Evolutionary conservation across 2,113 vertebrate genomes (phyloP), one percentile per base, ranked within the genome.

Genomic region (Caranx melampygus): DNA sequence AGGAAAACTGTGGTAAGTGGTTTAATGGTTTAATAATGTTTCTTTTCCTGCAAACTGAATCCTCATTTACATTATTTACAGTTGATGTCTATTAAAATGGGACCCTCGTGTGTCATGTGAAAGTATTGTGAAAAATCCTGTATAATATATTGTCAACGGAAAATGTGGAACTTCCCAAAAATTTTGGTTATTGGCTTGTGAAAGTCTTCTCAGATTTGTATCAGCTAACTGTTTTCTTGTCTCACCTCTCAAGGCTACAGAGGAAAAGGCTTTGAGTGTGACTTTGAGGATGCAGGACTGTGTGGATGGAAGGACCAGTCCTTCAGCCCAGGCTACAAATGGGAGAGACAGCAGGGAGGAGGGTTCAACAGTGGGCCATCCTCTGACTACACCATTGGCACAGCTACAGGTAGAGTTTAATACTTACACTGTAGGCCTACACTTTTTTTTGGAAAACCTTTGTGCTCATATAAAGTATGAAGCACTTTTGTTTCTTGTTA

Each of bases 221-320:
- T 3, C 12, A 33, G 51, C 57, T 33, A 34, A 42, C 37, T n/a
- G 3, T 33, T 20, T 47, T 37, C 2, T 70, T 34, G 49, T 15
- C 1, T 26, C 26, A 20, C 18, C 11, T 68, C 21, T 67, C 2
- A 40, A 99, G 98, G 98, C 44, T 96, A 96, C 81, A 81, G 7
- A 6, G 78, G 76, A 18, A 91, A 57, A 0, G 85, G 75, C 10
- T 97, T 97, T 78, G 35, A 81, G 78, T 99, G 97, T 18, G 93
- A 95, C 92, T 98, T 99, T 0, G 97, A 98, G 90, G 86, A 88
- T 2, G 85, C 86, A 0, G 91, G 88, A 0, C 3, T 71, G 40
- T 99, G 97, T 3, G 96, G 97, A 77, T 99, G 98, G 98, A 87
- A 2, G 20, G 94, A 95, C 0, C 2, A 81, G 76, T 95, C 96